Evolutionary conservation across 23 tunicate genomes (phyloP), one percentile per base, ranked within the genome.

Genomic region (Corella eumyota): DNA sequence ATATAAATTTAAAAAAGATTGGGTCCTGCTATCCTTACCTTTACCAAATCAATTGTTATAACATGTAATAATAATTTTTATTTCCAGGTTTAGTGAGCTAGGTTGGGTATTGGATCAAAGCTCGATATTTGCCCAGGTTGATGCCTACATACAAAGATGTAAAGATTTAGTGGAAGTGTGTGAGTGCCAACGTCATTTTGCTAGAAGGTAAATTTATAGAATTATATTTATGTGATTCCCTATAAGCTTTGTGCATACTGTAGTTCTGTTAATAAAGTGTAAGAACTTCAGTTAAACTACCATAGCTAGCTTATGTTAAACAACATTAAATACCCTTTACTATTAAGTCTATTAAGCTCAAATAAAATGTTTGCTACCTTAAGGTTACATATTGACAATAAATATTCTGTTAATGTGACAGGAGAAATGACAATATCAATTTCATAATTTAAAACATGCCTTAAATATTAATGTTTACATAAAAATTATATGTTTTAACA

Each of bases 121-220:
- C 30, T 91, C 98, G 4, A 91, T 91, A 28, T 91, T 91, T 64
- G 98, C 98, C 50, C 98, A 91, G 65, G 76, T 83, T 19, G 98
- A 91, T 59, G 98, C 98, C 2, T 91, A 81, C 48, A 74, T 91
- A 28, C 98, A 91, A 70, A 44, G 98, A 53, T 91, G 98, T 66
- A 69, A 73, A 49, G 98, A 91, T 59, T 62, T 91, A 35, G 51
- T 91, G 31, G 98, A 91, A 75, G 92, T 91, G 24, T 91, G 98
- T 46, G 90, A 91, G 53, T 91, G 98, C 44, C 98, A 91, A 32
- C 40, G 71, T 32, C 83, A 71, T 36, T 91, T 91, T 70, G 98
- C 98, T 5, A 63, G 98, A 64, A 68, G 98, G 95, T 86, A 25
- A 6, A 44, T 50, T 19, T 56, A 32, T 3, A 25, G n/a, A n/a